These are phyloP conservation scores for Colletes latitarsis DNA, from an alignment of 1,140 invertebrate species.

Conservation along the genomic window DNA sequence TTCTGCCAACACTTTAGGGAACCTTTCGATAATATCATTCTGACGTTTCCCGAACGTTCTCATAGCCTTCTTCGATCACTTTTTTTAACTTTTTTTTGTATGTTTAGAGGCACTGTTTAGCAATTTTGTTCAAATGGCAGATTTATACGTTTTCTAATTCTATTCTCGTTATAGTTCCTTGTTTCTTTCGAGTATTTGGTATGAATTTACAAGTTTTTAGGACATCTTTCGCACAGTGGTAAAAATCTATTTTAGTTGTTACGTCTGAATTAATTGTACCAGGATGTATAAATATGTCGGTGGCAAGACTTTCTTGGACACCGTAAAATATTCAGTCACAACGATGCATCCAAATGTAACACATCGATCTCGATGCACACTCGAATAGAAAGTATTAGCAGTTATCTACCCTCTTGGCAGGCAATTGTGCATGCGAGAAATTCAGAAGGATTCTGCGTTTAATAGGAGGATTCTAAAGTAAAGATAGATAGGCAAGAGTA, in stretches of 20 bases:
- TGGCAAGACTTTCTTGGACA: not conserved
- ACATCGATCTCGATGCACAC: conserved; percentile 32
- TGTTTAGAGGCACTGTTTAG: no score
- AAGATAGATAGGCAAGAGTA: conserved; percentile 54
- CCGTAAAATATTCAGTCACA: conserved; percentile 13
- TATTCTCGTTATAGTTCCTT: not conserved
- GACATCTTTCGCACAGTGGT: not conserved
- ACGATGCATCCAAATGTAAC: conserved; percentile 40
- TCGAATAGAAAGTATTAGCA: conserved; percentile 33
- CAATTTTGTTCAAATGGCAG: no score
- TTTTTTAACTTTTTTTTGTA: no score
- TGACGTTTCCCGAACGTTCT: not conserved
- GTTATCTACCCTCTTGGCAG: conserved; percentile 56
- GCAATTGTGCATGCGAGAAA: conserved; percentile 61
- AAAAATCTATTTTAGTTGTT: not conserved
- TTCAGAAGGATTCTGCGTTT: conserved; percentile 46
- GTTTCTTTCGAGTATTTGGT: not conserved
- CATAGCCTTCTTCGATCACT: not conserved
- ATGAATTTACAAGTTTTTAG: conserved; percentile 21
- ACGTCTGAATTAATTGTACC: not conserved
- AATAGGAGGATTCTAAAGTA: conserved; percentile 53
- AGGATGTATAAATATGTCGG: no score
- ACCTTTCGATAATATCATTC: not conserved
- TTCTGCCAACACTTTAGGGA: conserved; percentile 8
- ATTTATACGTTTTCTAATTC: not conserved